Evolutionary conservation across 2,113 vertebrate genomes (phyloP), one percentile per base, ranked within the genome.

Genomic region (Columba janthina): DNA sequence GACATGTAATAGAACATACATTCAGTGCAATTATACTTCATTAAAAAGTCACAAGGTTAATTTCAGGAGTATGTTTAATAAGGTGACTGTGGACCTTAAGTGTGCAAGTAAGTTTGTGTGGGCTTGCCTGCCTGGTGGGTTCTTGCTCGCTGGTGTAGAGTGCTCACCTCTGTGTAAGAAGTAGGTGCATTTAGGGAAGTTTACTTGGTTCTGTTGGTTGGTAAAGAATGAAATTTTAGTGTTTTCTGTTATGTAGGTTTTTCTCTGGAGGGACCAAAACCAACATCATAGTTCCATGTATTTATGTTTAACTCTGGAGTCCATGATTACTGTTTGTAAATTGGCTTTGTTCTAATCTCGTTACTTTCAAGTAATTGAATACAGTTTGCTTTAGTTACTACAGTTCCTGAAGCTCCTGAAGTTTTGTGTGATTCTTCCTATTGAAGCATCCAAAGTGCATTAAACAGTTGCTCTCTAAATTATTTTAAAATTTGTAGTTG

Each of bases 401-500:
- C 22, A 66, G 31, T 38, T 88, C 18, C 54, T n/a, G 24, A 65
- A 65, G 40, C 17, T 36, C 54, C 50, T 46, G 36, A 38, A 48
- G 56, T 54, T 29, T 58, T 79, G 72, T 16, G 11, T 0, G 0
- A 3, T 50, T 31, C 20, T 86, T 79, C 29, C 8, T 66, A 24
- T 83, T n/a, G 26, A 51, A 32, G 12, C 60, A 19, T 80, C 54
- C 10, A 2, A 56, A 44, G 5, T 20, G 11, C 29, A 32, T 70
- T 67, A 20, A 12, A 26, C 24, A 54, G 12, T 5, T 69, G n/a
- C 24, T 60, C 21, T 89, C 75, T 36, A 79, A 48, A 71, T 75
- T 71, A n/a, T 34, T 0, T 44, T 72, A 36, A 32, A 24, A 71
- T 61, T 17, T 62, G 9, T 48, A 32, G 28, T 62, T 46, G 32